Evolutionary conservation across 2,113 vertebrate genomes (phyloP), one percentile per base, ranked within the genome.

Genomic region (Girardinichthys multiradiatus): DNA sequence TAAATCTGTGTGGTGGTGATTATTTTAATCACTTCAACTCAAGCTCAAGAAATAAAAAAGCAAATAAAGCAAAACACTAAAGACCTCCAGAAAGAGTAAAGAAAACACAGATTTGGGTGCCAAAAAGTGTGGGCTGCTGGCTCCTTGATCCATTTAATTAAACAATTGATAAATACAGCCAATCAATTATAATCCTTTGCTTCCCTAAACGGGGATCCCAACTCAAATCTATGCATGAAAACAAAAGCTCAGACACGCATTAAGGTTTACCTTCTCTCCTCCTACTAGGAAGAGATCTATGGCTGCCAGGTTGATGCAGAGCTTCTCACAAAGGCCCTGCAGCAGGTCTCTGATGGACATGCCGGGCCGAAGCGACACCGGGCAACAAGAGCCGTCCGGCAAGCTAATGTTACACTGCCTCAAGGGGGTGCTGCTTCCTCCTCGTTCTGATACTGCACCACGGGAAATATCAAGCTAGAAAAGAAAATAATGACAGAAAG

Each of bases 271-370:
- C 98, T 99, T 99, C 85, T 98, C 97, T 17, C 97, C 97, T 85
- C 97, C 97, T 21, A 97, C 94, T 66, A 99, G 91, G 82, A 99
- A 99, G 58, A 99, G 96, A 87, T 99, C 98, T 69, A 98, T 95
- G 2, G 97, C 97, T 26, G 97, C 97, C 82, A 98, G 92, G 71
- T 96, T 98, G 89, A 99, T 95, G 85, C 95, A 95, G 1, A 97
- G 95, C 29, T 97, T 97, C 92, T 99, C 97, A 0, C 97, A 99
- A 71, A 99, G 93, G 14, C 95, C 96, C 28, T 94, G 89, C 13
- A 99, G 90, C 83, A 98, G 87, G 33, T 99, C 97, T 75, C 97
- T 96, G 93, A 99, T 96, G 57, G 97, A 97, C 77, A 96, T 90
- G 0, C 97, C 97, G 0, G 95, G 85, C 82, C 92, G 94, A 73